These are phyloP conservation scores for Clunio marinus DNA, from an alignment of 2,888 invertebrate species.

Conservation along the genomic window DNA sequence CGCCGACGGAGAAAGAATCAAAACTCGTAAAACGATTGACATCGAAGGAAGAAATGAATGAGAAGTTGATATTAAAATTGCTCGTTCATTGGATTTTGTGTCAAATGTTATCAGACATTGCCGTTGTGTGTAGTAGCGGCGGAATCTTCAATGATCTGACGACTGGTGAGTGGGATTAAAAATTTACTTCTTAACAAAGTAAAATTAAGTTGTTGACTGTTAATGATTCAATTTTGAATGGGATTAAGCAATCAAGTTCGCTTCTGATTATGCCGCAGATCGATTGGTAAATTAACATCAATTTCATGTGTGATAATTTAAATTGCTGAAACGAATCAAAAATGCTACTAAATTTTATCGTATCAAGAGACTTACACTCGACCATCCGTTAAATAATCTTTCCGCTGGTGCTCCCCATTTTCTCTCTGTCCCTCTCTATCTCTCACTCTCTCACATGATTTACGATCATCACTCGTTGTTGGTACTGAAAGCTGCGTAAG, in stretches of 20 bases:
- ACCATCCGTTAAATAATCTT: conserved; percentile 24
- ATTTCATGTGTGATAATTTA: conserved; percentile 6
- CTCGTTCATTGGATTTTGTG: conserved; percentile 31
- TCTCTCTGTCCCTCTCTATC: conserved; percentile 4
- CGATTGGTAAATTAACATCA: conserved; percentile 3
- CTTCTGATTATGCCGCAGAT: conserved; percentile 3
- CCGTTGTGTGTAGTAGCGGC: conserved; percentile 27
- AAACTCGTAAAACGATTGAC: background rate
- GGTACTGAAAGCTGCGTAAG: background rate
- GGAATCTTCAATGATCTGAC: conserved; percentile 18
- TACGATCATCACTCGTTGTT: background rate
- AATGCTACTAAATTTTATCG: background rate
- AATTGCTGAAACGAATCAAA: background rate
- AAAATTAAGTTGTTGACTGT: conserved; percentile 14
- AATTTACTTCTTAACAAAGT: too few relatives aligned
- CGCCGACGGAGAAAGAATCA: background rate
- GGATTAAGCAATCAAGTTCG: background rate
- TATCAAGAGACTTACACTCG: background rate
- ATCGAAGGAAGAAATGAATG: conserved; percentile 18
- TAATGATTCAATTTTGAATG: conserved; percentile 20
- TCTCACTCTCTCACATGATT: background rate
- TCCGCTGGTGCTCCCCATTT: too few relatives aligned
- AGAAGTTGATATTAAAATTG: conserved; percentile 23
- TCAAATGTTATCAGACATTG: conserved; percentile 26
- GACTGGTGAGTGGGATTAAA: background rate